Evolutionary conservation across 1,140 invertebrate genomes (phyloP).

Genomic region (Drosophila yakuba): DNA sequence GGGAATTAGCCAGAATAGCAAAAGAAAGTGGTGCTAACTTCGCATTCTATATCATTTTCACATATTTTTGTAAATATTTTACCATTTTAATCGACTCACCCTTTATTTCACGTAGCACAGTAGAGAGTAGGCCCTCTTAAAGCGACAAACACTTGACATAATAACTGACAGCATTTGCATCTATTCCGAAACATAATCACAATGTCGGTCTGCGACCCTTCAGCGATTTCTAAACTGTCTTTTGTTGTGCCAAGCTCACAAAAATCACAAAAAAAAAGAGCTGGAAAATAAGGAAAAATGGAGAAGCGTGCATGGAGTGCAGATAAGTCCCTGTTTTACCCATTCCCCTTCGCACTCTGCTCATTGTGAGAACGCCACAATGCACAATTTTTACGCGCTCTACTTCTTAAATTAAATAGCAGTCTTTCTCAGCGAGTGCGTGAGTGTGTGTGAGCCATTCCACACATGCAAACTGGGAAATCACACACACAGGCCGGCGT

Average conservation of each 20-base stretch:
- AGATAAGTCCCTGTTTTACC: conserved; percentile 55
- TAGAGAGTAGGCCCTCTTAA: conserved; percentile 11
- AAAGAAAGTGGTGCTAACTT: too few species aligned
- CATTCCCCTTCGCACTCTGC: conserved; percentile 23
- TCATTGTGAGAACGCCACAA: conserved; percentile 64
- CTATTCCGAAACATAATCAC: conserved; percentile 47
- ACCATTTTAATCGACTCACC: too few species aligned
- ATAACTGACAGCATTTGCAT: conserved; percentile 43
- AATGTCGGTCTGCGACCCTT: conserved; percentile 32
- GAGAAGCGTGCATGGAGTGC: conserved; percentile 56
- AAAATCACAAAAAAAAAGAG: conserved; percentile 14
- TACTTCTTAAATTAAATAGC: conserved; percentile 83
- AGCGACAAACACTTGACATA: conserved; percentile 44
- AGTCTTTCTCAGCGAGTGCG: conserved; percentile 50
- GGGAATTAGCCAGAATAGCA: not conserved
- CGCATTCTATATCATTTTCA: too few species aligned
- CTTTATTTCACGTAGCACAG: not conserved
- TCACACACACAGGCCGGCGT: conserved; percentile 12
- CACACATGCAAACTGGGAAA: conserved; percentile 15
- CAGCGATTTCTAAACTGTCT: conserved; percentile 74
- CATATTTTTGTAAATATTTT: too few species aligned
- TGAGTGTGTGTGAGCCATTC: conserved; percentile 3
- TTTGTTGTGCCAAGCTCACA: conserved; percentile 63
- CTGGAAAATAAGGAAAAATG: conserved; percentile 4
- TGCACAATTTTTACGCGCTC: conserved; percentile 82